Conservation (phyloP, 2,888 invertebrate species). For the Diadromus collaris region DNA sequence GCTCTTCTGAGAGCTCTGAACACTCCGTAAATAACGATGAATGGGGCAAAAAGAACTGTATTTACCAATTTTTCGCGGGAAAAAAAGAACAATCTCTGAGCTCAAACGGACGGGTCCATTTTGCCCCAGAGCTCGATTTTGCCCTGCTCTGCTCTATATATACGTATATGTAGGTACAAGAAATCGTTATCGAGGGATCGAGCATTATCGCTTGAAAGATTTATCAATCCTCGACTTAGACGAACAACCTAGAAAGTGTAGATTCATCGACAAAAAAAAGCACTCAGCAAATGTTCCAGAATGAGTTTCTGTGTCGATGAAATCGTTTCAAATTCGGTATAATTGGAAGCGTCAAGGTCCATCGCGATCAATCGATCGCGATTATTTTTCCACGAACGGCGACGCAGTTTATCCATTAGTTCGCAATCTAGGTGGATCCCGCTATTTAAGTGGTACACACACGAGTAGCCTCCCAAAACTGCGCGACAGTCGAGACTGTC, state of each 20-base stretch:
- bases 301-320: background rate
- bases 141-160: no score
- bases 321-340: background rate
- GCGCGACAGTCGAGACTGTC: background rate
- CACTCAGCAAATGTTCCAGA: background rate
- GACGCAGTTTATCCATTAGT: constrained; percentile 2
- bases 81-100: background rate
- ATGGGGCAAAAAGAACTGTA: no score
- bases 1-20: background rate
- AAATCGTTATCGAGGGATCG: constrained; percentile 9
- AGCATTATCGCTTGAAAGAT: constrained; percentile 1
- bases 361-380: constrained; percentile 3
- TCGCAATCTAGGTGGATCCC: background rate
- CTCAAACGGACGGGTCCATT: background rate
- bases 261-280: background rate
- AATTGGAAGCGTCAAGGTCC: constrained; percentile 7
- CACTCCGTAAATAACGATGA: no score
- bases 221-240: background rate
- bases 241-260: background rate
- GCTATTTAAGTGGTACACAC: background rate
- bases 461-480: background rate
- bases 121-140: background rate
- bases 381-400: background rate
- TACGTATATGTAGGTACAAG: background rate
- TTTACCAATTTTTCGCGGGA: no score